Evolutionary conservation across 2,888 invertebrate species (phyloP).

Genomic region (Julus scandinavius): DNA sequence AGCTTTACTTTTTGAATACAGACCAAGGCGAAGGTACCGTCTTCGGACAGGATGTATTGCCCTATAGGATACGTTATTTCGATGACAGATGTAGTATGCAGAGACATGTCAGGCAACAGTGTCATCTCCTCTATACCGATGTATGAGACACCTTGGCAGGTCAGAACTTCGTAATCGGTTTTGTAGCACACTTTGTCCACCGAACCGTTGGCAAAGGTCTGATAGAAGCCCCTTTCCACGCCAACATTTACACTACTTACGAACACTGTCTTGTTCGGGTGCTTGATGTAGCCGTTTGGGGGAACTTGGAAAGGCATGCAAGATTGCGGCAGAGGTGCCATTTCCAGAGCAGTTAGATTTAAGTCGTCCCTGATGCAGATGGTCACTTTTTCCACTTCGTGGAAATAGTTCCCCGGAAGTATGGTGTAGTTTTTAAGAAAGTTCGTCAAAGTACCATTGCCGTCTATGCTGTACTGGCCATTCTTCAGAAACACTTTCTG

Average conservation of each 20-base stretch:
- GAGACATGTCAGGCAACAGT: not conserved
- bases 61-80: conserved; percentile 6
- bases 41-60: not conserved
- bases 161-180: not conserved
- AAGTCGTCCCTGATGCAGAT: not conserved
- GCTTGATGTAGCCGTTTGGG: not conserved
- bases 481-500: not conserved
- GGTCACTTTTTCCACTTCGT: not conserved
- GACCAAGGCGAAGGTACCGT: not conserved
- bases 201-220: not conserved
- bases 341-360: not conserved
- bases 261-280: not conserved
- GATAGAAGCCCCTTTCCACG: not conserved
- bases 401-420: not conserved
- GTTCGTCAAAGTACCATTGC: not conserved
- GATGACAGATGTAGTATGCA: not conserved
- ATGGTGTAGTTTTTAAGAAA: not conserved
- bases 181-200: not conserved
- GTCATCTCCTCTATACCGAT: not conserved
- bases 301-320: not conserved
- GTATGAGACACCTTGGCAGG: not conserved
- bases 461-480: not conserved
- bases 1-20: not conserved
- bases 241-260: not conserved
- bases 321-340: not conserved